These are phyloP conservation scores for Thelaira solivaga DNA, from an alignment of 2,888 invertebrate species.

Conservation along the genomic window DNA sequence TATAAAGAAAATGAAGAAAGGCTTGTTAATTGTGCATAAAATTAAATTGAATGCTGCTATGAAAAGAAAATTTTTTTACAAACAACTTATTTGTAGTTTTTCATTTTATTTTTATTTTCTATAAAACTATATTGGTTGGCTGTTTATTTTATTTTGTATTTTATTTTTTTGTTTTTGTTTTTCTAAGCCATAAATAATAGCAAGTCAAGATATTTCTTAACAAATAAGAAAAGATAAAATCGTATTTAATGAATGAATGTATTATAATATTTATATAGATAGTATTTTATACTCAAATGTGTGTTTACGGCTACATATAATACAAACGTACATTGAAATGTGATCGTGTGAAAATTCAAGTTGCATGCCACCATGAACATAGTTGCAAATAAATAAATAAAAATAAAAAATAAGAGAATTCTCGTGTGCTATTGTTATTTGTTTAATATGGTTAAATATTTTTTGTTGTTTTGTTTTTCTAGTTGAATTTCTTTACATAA, in stretches of 20 bases:
- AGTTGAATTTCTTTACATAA: slow-evolving; percentile 18
- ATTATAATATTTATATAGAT: background rate
- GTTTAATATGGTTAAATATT: slow-evolving; percentile 31
- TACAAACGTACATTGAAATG: slow-evolving; percentile 53
- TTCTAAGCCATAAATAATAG: slow-evolving; percentile 46
- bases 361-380: slow-evolving; percentile 58
- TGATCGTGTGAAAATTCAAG: slow-evolving; percentile 65
- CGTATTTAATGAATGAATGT: slow-evolving; percentile 7
- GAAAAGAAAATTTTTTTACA: slow-evolving; percentile 35
- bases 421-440: slow-evolving; percentile 37
- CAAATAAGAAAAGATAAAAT: slow-evolving; percentile 33
- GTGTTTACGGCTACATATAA: background rate
- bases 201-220: slow-evolving; percentile 40
- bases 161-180: too few relatives aligned
- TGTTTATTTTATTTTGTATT: too few relatives aligned
- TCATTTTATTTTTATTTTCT: background rate
- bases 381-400: slow-evolving; percentile 42
- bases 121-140: too few relatives aligned
- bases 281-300: background rate
- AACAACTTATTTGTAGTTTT: slow-evolving; percentile 35
- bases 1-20: slow-evolving; percentile 68
- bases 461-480: too few relatives aligned
- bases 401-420: slow-evolving; percentile 25
- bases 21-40: slow-evolving; percentile 66
- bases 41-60: slow-evolving; percentile 54